Evolutionary conservation across 2,797 vertebrate genomes (phyloP), one percentile per base, ranked within the genome.

Genomic region (Dendrocincla fuliginosa): DNA sequence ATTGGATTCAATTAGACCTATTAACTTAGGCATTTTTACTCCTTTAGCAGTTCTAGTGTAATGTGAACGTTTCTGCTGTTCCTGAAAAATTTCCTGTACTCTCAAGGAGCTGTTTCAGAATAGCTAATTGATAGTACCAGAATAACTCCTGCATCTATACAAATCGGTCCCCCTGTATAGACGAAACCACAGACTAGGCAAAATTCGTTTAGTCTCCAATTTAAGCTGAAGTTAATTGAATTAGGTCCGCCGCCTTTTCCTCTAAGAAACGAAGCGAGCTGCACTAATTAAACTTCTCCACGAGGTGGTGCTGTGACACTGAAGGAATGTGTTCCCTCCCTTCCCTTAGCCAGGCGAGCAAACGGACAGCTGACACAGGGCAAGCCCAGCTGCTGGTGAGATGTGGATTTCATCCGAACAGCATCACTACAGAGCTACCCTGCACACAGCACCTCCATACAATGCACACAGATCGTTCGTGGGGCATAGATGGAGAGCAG

Each of bases 261-360:
- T 3, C 3, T 2, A 2, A 30, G 33, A 67, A 57, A 33, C 3
- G 2, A 2, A 24, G 33, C 52, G 55, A 37, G 42, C 47, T 32
- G 96, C 65, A 75, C n/a, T 93, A 27, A 49, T 88, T 11, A 9
- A 42, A 47, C 19, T 28, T 77, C 2, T 70, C 97, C 97, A 95
- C 93, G 64, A 60, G 97, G 92, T 91, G 97, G 97, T 60, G 87
- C 80, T 95, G 37, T 93, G 44, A 23, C 69, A 67, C 83, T 14
- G 80, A 70, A 52, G 37, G 71, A 96, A 78, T 37, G 20, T 30
- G 91, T 69, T 56, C 76, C 53, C 23, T 63, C 4, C 1, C 30
- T 53, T 41, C 11, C n/a, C 28, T 13, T 1, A 3, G 11, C 8
- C 11, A 2, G 16, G 7, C 1, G 4, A 15, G 57, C 67, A 6